Conservation (phyloP, 1,140 invertebrate species). For the Lepidurus apus region DNA sequence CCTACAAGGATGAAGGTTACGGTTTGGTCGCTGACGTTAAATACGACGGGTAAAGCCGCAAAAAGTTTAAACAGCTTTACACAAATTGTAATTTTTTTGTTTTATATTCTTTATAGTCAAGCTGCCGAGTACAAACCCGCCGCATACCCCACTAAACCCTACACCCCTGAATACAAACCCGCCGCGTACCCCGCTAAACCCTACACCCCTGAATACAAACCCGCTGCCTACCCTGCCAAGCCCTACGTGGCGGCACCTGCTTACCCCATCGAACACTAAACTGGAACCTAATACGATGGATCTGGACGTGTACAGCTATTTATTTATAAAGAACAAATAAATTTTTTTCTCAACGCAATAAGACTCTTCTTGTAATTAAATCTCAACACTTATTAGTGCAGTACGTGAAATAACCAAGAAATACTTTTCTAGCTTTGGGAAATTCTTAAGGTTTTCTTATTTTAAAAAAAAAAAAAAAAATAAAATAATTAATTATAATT, state of each 20-base stretch:
- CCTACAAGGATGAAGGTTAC: constrained; percentile 37
- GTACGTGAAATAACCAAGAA: no score
- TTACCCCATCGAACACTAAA: constrained; percentile 24
- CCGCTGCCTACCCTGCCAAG: constrained; percentile 18
- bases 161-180: constrained; percentile 23
- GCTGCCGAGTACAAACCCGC: constrained; percentile 29
- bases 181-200: neutral
- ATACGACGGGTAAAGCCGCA: constrained; percentile 38
- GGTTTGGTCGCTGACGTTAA: constrained; percentile 39
- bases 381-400: no score
- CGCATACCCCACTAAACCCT: constrained; percentile 26
- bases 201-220: constrained; percentile 12
- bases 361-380: no score
- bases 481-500: no score
- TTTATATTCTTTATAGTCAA: neutral
- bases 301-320: neutral
- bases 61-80: neutral
- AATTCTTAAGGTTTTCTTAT: no score
- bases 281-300: neutral
- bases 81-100: neutral
- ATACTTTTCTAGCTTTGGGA: no score
- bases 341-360: no score
- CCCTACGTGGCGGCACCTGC: no score
- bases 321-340: neutral
- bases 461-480: no score